Evolutionary conservation across 2,797 vertebrate genomes (phyloP).

Genomic region (Acanthiza pusilla): DNA sequence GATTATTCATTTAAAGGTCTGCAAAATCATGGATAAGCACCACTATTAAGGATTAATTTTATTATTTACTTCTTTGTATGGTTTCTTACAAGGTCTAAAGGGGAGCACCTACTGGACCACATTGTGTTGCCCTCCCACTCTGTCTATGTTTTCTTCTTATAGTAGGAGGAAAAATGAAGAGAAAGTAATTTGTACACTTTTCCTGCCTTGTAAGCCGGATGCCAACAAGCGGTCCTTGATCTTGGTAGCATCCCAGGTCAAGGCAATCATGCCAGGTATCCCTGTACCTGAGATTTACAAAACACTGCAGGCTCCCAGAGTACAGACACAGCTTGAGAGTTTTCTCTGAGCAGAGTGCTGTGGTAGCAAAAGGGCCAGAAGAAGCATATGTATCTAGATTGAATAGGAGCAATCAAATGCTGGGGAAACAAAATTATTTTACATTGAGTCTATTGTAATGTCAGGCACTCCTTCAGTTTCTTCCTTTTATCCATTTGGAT

Average conservation of each 20-base stretch:
- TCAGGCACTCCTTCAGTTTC: not conserved
- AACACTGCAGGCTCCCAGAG: not conserved
- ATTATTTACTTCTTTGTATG: not conserved
- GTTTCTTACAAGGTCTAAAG: not conserved
- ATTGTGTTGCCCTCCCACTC: not conserved
- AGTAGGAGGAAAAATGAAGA: not conserved
- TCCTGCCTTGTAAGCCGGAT: not conserved
- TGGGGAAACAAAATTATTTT: not conserved
- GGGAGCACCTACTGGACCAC: not conserved
- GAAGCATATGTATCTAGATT: not conserved
- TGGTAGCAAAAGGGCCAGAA: not conserved
- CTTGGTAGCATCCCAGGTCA: not conserved
- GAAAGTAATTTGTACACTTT: not conserved
- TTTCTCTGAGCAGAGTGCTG: not conserved
- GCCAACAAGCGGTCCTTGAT: not conserved
- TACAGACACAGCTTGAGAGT: not conserved
- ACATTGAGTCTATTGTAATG: not conserved
- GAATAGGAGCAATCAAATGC: not conserved
- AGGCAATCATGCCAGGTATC: not conserved
- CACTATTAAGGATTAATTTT: not conserved
- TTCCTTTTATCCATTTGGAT: not conserved
- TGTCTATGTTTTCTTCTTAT: not conserved
- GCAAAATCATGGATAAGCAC: not conserved
- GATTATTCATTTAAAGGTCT: not conserved
- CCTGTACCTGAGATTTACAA: not conserved